phyloP scores from a whole-genome alignment of 2,888 invertebrate species.

The Conomelus anceps region DNA sequence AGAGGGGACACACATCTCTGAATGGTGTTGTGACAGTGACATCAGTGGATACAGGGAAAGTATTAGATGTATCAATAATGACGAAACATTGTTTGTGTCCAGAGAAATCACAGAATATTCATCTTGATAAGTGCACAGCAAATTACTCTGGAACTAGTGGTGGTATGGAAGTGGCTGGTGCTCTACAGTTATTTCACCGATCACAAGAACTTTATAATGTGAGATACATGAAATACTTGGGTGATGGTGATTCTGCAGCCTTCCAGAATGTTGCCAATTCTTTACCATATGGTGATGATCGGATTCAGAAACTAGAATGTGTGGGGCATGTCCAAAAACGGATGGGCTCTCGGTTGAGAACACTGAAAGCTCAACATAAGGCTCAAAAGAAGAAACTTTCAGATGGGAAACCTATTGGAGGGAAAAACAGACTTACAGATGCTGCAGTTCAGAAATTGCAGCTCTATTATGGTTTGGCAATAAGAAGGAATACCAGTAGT shows the following conservation, averaged over 20 bases:
- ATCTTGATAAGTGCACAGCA: conserved; percentile 23
- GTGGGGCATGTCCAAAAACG: conserved; percentile 14
- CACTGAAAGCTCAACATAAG: background rate
- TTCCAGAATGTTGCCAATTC: conserved; percentile 1
- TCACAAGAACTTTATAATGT: conserved; percentile 23
- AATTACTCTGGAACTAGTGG: conserved; percentile 28
- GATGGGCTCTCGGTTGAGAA: conserved; percentile 4
- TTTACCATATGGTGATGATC: conserved; percentile 10
- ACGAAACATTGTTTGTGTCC: conserved; percentile 27
- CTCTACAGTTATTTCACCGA: conserved; percentile 22
- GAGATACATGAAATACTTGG: conserved; percentile 25
- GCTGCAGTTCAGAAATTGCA: conserved; percentile 11
- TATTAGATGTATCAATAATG: conserved; percentile 26
- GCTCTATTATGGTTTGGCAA: conserved; percentile 13
- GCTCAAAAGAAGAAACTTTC: background rate
- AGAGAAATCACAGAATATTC: conserved; percentile 19
- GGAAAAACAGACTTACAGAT: conserved; percentile 5
- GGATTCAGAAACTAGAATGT: conserved; percentile 16
- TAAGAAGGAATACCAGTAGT: background rate
- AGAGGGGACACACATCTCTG: conserved; percentile 26
- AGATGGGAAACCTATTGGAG: conserved; percentile 2
- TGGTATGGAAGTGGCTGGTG: conserved; percentile 29
- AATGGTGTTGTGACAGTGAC: conserved; percentile 28
- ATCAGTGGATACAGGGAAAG: conserved; percentile 26
- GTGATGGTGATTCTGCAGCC: conserved; percentile 23